These are phyloP conservation scores for Perdita meconis DNA, from an alignment of 2,888 invertebrate species.

Conservation along the genomic window DNA sequence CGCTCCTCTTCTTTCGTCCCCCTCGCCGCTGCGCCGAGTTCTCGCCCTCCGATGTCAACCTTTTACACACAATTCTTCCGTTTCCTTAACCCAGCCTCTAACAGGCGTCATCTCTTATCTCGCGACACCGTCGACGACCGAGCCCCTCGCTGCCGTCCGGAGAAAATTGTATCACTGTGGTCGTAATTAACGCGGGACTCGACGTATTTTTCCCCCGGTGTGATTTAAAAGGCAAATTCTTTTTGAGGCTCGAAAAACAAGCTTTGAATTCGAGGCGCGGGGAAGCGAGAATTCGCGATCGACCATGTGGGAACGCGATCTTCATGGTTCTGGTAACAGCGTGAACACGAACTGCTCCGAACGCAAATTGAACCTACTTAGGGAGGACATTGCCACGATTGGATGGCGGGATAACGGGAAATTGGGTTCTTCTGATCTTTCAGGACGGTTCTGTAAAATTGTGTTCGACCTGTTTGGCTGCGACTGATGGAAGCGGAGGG, in stretches of 20 bases:
- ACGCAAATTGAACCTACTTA: not conserved
- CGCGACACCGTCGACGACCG: slow-evolving; percentile 31
- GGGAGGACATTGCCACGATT: not conserved
- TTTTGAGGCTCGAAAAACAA: not conserved
- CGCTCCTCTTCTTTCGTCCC: slow-evolving; percentile 42
- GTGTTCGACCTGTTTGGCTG: not conserved
- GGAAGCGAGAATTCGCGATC: not conserved
- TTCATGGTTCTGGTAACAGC: not conserved
- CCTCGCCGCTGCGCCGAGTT: slow-evolving; percentile 41
- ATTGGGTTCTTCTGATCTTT: not conserved
- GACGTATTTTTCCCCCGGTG: not conserved
- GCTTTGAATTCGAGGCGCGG: not conserved
- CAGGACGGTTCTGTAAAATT: not conserved
- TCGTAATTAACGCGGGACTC: slow-evolving; percentile 50
- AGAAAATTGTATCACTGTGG: slow-evolving; percentile 46
- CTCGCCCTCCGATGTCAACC: slow-evolving; percentile 24
- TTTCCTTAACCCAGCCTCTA: slow-evolving; percentile 25
- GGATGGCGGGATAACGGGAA: not conserved
- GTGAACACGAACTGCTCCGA: not conserved
- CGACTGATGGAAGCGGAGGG: no score
- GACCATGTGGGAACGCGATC: not conserved
- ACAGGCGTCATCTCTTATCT: slow-evolving; percentile 33
- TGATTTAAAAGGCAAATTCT: slow-evolving; percentile 34
- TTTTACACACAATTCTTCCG: slow-evolving; percentile 58
- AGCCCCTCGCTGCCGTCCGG: slow-evolving; percentile 18